phyloP scores from a whole-genome alignment of 2,113 vertebrate species.

The Toxotes chatareus region DNA sequence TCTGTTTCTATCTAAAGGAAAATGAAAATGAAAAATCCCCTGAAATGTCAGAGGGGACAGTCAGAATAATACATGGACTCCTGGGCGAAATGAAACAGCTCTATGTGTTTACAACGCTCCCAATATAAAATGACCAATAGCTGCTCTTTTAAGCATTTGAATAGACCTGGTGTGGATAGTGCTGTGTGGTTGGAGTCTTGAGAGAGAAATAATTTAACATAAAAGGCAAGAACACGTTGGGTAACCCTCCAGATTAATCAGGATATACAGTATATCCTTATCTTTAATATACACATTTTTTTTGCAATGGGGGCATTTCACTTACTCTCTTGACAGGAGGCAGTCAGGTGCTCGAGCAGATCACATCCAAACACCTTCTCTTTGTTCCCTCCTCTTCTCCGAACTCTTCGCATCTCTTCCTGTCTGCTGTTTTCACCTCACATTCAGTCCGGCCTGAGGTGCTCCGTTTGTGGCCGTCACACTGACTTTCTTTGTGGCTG shows the following conservation, averaged over 20 bases:
- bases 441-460: conserved; percentile 66
- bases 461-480: conserved; percentile 3
- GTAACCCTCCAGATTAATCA: background rate
- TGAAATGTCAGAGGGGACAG: no score
- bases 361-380: conserved; percentile 95
- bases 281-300: background rate
- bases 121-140: background rate
- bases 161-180: background rate
- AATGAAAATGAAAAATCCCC: background rate
- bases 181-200: conserved; percentile 3
- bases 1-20: background rate
- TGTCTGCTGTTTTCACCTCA: conserved; percentile 55
- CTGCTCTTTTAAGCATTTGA: background rate
- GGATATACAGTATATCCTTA: background rate
- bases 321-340: conserved; percentile 90
- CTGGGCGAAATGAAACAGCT: background rate
- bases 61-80: background rate
- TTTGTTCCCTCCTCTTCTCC: conserved; percentile 86
- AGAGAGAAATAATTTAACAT: background rate
- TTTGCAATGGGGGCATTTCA: background rate
- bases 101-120: background rate
- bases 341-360: conserved; percentile 87
- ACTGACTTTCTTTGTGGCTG: background rate
- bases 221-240: background rate
- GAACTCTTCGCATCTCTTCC: conserved; percentile 87